Conservation (phyloP, 2,797 vertebrate species). For the Cyclopterus lumpus region DNA sequence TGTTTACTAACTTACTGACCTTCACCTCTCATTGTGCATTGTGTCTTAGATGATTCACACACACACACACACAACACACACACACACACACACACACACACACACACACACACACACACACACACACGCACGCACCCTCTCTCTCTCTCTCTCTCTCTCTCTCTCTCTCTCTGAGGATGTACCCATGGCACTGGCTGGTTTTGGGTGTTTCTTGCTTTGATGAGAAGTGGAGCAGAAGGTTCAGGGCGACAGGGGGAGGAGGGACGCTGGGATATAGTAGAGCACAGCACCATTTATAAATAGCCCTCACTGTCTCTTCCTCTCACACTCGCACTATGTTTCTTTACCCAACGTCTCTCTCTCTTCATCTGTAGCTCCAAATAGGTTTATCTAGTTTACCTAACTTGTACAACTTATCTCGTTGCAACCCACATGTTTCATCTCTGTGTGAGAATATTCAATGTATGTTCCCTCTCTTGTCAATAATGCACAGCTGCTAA, state of each 20-base stretch:
- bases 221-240: constrained; percentile 80
- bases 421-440: neutral
- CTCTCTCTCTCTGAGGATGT: constrained; percentile 46
- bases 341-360: constrained; percentile 41
- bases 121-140: constrained; percentile 10
- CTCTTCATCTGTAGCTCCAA: constrained; percentile 32
- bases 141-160: too few relatives aligned
- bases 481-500: neutral
- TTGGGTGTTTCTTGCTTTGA: constrained; percentile 67
- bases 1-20: constrained; percentile 54
- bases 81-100: constrained; percentile 26
- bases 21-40: constrained; percentile 45
- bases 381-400: constrained; percentile 19
- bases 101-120: constrained; percentile 20
- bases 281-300: constrained; percentile 80
- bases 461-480: neutral
- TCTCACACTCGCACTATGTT: constrained; percentile 37
- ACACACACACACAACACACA: constrained; percentile 9
- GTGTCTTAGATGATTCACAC: constrained; percentile 60
- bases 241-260: constrained; percentile 62
- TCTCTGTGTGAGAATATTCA: neutral
- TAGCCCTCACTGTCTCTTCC: constrained; percentile 69
- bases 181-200: constrained; percentile 29
- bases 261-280: constrained; percentile 76
- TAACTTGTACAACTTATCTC: neutral